Evolutionary conservation across 2,797 vertebrate species (phyloP).

Genomic region (Rhabdomys pumilio): DNA sequence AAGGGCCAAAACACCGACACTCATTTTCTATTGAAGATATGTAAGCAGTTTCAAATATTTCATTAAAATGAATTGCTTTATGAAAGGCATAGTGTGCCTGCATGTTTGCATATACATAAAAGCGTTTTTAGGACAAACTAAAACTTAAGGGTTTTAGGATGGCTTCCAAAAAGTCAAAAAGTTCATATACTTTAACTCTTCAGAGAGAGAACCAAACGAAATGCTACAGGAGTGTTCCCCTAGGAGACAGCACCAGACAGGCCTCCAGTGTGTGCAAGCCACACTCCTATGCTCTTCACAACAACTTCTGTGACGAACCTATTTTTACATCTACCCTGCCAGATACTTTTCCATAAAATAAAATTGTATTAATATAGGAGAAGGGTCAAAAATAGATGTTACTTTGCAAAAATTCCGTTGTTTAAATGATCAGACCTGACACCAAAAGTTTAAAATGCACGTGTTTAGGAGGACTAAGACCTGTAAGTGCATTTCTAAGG

Average conservation of each 20-base stretch:
- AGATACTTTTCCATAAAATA: not conserved
- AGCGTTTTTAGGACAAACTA: slow-evolving; percentile 1
- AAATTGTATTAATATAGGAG: not conserved
- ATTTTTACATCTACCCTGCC: not conserved
- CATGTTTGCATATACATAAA: not conserved
- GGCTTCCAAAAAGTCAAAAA: not conserved
- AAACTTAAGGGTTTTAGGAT: not conserved
- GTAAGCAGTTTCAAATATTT: not conserved
- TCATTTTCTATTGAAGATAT: not conserved
- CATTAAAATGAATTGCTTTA: not conserved
- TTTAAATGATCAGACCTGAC: not conserved
- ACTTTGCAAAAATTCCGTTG: slow-evolving; percentile 20
- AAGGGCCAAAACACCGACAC: not conserved
- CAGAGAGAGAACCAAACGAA: not conserved
- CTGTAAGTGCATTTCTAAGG: not conserved
- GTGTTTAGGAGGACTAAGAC: not conserved
- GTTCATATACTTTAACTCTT: not conserved
- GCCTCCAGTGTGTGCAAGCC: not conserved
- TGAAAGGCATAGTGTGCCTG: not conserved
- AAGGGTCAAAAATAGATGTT: not conserved
- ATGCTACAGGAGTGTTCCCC: not conserved
- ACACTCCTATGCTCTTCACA: not conserved
- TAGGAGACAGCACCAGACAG: not conserved
- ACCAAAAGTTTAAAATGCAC: slow-evolving; percentile 25
- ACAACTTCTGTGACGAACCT: not conserved